Percentiles rank a stretch among this genome's conserved stretches.
Evolutionary conservation across 2,888 invertebrate genomes (phyloP).

Genomic region (Petrolisthes manimaculis): DNA sequence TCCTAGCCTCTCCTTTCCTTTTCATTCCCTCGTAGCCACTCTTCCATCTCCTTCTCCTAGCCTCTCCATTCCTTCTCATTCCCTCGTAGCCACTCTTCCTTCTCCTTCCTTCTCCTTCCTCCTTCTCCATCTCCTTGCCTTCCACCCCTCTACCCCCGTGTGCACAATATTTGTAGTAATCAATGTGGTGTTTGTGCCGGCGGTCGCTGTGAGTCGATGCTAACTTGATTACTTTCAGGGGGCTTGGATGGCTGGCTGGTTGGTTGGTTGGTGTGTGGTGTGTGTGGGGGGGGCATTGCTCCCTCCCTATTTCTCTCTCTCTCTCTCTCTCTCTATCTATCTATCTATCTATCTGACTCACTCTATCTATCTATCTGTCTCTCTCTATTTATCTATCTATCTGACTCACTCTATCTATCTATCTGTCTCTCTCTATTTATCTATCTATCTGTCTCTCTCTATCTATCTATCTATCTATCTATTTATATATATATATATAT

Average conservation of each 20-base stretch:
- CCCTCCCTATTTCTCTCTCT: no score
- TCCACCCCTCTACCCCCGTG: conserved; percentile 1
- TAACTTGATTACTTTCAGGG: conserved; percentile 58
- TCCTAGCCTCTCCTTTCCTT: not conserved
- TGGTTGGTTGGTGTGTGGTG: no score
- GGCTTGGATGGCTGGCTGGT: no score
- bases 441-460: no score
- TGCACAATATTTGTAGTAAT: conserved; percentile 64
- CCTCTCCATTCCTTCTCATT: not conserved
- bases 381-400: no score
- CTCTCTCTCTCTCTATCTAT: no score
- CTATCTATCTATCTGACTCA: no score
- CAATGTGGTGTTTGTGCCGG: conserved; percentile 64
- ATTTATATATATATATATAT: not conserved
- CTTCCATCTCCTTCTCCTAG: not conserved
- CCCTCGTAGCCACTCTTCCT: conserved; percentile 3
- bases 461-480: no score
- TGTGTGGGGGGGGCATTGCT: no score
- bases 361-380: no score
- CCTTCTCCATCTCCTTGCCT: conserved; percentile 14
- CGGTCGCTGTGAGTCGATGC: conserved; percentile 59
- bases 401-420: no score
- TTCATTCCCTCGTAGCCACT: conserved; percentile 12
- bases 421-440: no score
- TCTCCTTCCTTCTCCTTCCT: not conserved